Evolutionary conservation across 1,140 invertebrate species (phyloP), one percentile per base, ranked within the genome.

Genomic region (Drosophila paulistorum): DNA sequence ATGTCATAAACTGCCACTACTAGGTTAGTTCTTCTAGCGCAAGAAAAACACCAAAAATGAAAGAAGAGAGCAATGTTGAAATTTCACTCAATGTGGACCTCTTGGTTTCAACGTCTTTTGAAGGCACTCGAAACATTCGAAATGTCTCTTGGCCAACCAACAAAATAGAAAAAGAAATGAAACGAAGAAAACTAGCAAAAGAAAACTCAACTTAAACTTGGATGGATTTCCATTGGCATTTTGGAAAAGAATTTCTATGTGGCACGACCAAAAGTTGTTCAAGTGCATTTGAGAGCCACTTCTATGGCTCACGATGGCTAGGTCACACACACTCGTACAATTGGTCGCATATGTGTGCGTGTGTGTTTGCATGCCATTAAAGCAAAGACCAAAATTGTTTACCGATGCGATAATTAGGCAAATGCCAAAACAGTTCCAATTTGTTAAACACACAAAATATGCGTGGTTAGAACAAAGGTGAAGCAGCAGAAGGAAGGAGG

Each of bases 341-440:
- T 35, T 35, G 33, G 7, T 35, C 33, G 48, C 13, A 33, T 9
- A 9, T 57, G n/a, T 54, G 69, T 79, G 23, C 17, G 37, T 51
- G 54, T 42, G 41, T 74, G 64, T 71, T 77, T 87, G 83, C 76
- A 64, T 83, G 73, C 65, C 73, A 89, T 89, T 87, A 87, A 89
- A 71, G 70, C 64, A 54, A 59, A 35, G 51, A 65, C n/a, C 59
- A 17, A 57, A 77, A 79, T 42, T 83, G 79, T 86, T 86, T 79
- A 65, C 76, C 79, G 67, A 77, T 74, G 76, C 84, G 79, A 83
- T 87, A 87, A 87, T 87, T 87, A 87, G 83, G 69, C 79, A 71
- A 73, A 55, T 17, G 58, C 61, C 71, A 65, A 79, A 73, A 62
- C 51, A 54, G 77, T 69, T 68, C 62, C 78, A 86, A 85, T 86